phyloP scores from a whole-genome alignment of 2,113 vertebrate genomes.

The Rhinichthys klamathensis region DNA sequence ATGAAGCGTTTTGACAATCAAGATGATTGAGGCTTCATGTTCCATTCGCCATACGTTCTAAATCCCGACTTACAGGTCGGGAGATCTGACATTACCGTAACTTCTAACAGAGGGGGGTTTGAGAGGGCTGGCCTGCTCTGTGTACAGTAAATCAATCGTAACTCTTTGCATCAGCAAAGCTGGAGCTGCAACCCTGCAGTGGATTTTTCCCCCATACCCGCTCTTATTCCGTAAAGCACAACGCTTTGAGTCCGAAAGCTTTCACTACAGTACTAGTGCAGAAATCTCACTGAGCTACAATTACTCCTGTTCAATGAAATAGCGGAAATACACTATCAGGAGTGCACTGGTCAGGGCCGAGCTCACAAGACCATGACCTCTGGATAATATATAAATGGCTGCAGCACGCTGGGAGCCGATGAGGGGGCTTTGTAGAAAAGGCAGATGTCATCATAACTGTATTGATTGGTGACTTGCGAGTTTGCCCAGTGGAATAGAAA shows the following conservation, averaged over 20 bases:
- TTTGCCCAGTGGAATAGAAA: conserved; percentile 30
- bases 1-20: conserved; percentile 54
- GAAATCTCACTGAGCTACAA: conserved; percentile 11
- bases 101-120: conserved; percentile 1
- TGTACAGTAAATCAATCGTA: conserved; percentile 49
- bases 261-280: background rate
- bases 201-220: background rate
- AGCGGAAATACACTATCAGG: background rate
- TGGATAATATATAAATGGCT: background rate
- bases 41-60: conserved; percentile 2
- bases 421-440: conserved; percentile 34
- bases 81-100: conserved; percentile 18
- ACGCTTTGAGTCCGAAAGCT: background rate
- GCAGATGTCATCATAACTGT: conserved; percentile 16
- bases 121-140: conserved; percentile 31
- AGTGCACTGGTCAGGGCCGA: background rate
- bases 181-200: conserved; percentile 50
- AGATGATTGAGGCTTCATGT: conserved; percentile 47
- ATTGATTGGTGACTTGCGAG: conserved; percentile 24
- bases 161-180: conserved; percentile 54
- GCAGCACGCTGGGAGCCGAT: background rate
- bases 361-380: conserved; percentile 12
- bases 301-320: background rate
- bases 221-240: conserved; percentile 31
- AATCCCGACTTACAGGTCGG: background rate